Conservation (phyloP, 2,113 vertebrate species). For the Bos javanicus region DNA sequence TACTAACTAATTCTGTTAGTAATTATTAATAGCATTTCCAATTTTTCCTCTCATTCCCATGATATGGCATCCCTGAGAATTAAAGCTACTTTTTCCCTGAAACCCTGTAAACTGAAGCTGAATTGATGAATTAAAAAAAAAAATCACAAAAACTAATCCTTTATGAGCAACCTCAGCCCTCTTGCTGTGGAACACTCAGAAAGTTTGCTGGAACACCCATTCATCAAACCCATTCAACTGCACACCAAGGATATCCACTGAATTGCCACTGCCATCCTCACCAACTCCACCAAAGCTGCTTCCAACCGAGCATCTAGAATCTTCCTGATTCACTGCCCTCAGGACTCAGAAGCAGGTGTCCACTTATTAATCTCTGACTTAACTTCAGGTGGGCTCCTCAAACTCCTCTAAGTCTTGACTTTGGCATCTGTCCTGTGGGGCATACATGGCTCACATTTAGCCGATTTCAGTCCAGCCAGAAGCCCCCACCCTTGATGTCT, state of each 20-base stretch:
- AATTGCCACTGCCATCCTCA: neutral
- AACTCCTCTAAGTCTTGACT: accelerated
- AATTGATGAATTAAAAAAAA: neutral
- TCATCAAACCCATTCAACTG: neutral
- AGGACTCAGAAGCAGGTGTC: neutral
- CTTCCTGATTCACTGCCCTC: neutral
- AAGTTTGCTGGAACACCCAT: neutral
- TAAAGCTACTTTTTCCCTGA: neutral
- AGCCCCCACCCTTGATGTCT: neutral
- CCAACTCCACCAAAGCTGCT: neutral
- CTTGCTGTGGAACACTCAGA: neutral
- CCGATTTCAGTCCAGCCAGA: neutral
- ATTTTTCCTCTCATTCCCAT: neutral
- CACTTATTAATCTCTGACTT: neutral
- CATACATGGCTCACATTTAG: neutral
- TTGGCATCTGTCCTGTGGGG: accelerated
- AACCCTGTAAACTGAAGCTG: neutral
- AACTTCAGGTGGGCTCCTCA: neutral
- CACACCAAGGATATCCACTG: neutral
- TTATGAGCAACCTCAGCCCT: neutral
- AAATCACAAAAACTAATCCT: neutral
- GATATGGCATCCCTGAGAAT: neutral
- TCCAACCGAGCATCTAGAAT: neutral
- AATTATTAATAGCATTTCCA: neutral
- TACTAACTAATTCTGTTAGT: neutral